Base-by-base conservation (phyloP, 37 sponge, comb jelly and placozoan genomes). In the Mnemiopsis leidyi region DNA sequence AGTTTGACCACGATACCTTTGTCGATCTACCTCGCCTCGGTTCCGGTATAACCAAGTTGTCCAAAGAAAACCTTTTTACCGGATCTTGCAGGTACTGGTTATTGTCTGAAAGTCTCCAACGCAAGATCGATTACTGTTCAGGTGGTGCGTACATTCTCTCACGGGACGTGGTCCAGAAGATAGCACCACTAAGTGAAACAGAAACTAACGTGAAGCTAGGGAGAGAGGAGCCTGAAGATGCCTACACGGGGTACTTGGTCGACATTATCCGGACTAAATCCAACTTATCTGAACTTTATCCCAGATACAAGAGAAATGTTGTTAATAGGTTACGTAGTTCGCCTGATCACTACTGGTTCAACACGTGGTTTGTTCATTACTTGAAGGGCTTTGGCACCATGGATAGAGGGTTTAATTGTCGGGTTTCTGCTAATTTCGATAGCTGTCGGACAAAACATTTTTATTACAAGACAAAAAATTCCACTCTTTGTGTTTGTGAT, bases 71-170 rank as follows among this genome's bases (percentile, higher is more conserved):
- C 5, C 25, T 71, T 3, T 71, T 29, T 30, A 71, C 73, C 26
- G 73, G 73, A 30, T 3, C 73, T 5, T 71, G 73, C 73, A n/a
- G n/a, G n/a, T 29, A 71, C 23, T 71, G 26, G 29, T 71, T 71
- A 30, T 3, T 29, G 23, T n/a, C n/a, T n/a, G n/a, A n/a, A n/a
- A n/a, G n/a, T n/a, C n/a, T n/a, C n/a, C 29, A 3, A 71, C 3
- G 26, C 25, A 71, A 29, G 2, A n/a, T n/a, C n/a, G 29, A 23
- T 3, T 71, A 71, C 25, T 71, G 73, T 23, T 30, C 23, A 71
- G 73, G 73, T 18, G 73, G 73, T 7, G 73, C 73, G 7, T 71
- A 71, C 73, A 71, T 71, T 71, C 73, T 71, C 3, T 71, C 73
- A 71, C 73, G 73, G 23, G 73, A 71, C 73, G 26, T 71, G 7